A percentile compares a stretch with the other conserved stretches of the same genome.
These are phyloP conservation scores for Xiphophorus couchianus DNA, from an alignment of 2,113 vertebrate genomes.

Conservation along the genomic window DNA sequence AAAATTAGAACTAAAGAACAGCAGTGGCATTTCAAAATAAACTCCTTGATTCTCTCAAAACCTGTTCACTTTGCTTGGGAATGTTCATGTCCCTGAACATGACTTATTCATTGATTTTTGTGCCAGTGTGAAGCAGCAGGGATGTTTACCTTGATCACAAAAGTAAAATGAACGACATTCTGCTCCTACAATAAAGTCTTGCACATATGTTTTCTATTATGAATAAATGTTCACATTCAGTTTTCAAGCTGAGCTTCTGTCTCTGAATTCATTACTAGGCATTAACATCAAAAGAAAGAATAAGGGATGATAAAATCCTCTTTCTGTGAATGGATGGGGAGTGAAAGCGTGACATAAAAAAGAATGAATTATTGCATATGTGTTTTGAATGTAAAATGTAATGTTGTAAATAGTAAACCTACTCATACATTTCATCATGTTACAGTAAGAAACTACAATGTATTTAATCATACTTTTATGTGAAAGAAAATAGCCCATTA, in stretches of 20 bases:
- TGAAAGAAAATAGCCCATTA: not conserved
- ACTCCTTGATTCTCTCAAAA: constrained; percentile 21
- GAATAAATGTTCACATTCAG: not conserved
- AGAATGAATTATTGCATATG: not conserved
- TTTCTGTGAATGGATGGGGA: not conserved
- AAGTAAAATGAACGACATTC: constrained; percentile 25
- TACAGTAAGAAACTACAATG: not conserved
- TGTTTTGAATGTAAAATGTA: not conserved
- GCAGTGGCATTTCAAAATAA: constrained; percentile 33
- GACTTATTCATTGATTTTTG: constrained; percentile 64
- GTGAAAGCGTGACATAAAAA: not conserved
- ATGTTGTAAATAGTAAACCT: not conserved
- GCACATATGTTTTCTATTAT: constrained; percentile 49
- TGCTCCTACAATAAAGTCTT: constrained; percentile 21
- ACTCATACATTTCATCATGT: not conserved
- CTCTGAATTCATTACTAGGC: not conserved
- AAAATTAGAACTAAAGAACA: constrained; percentile 39
- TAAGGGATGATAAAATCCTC: not conserved
- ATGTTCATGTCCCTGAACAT: constrained; percentile 59
- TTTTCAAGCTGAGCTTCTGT: not conserved
- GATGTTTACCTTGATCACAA: constrained; percentile 51
- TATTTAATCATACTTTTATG: too few species aligned
- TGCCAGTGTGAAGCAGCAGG: constrained; percentile 35
- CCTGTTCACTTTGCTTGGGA: constrained; percentile 49
- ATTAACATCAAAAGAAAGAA: not conserved